Evolutionary conservation across 2,888 invertebrate genomes (phyloP).

Genomic region (Drosophila mimetica): DNA sequence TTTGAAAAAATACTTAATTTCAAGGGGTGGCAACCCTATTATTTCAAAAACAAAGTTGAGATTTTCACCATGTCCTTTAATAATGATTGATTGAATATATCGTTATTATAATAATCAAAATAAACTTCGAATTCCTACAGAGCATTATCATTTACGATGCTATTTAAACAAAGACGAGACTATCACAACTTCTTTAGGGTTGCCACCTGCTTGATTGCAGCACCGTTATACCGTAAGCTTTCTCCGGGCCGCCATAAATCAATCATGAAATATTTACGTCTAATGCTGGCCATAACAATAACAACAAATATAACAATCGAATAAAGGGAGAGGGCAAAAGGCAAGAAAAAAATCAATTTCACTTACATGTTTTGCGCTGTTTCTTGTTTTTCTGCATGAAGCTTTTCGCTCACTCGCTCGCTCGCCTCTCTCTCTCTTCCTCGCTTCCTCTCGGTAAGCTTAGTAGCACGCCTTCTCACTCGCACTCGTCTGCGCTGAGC

Average conservation of each 20-base stretch:
- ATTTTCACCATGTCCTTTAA: too few relatives aligned
- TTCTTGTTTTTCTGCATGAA: conserved; percentile 70
- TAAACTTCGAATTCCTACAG: too few relatives aligned
- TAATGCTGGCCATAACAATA: conserved; percentile 33
- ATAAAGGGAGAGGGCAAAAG: conserved; percentile 9
- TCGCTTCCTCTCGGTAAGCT: conserved; percentile 11
- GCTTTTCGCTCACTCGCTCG: conserved; percentile 33
- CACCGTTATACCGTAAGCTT: conserved; percentile 14
- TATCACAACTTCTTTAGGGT: conserved; percentile 3
- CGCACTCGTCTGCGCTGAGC: background rate
- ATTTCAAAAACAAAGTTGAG: too few relatives aligned
- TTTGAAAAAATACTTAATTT: too few relatives aligned
- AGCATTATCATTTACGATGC: background rate
- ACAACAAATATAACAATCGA: conserved; percentile 31
- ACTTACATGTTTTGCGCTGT: conserved; percentile 74
- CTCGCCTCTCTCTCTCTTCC: conserved; percentile 38
- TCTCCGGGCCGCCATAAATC: conserved; percentile 38
- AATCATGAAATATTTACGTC: conserved; percentile 42
- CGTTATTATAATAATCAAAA: background rate
- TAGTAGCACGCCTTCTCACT: conserved; percentile 9
- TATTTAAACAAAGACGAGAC: background rate
- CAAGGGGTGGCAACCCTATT: too few relatives aligned
- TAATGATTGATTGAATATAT: background rate
- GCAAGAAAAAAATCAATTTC: conserved; percentile 66
- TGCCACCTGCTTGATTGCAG: conserved; percentile 9